Evolutionary conservation across 2,113 vertebrate genomes (phyloP).

Genomic region (Podarcis cretensis): DNA sequence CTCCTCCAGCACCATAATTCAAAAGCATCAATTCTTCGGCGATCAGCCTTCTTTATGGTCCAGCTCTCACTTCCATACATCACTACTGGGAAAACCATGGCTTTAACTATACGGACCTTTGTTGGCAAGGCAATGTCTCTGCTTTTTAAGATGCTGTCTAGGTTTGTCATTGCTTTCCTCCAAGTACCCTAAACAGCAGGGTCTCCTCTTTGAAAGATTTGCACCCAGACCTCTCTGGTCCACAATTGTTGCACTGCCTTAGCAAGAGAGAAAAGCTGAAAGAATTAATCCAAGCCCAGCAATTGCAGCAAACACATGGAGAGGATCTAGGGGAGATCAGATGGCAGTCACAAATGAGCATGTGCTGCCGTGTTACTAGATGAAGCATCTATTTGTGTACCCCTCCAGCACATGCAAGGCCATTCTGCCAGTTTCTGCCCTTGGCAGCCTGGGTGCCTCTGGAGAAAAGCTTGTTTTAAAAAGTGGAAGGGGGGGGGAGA

Average conservation of each 20-base stretch:
- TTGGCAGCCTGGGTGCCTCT: neutral
- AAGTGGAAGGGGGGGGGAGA: neutral
- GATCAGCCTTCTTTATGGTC: too few species aligned
- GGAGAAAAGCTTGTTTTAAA: conserved; percentile 17
- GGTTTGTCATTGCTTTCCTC: too few species aligned
- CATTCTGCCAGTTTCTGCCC: neutral
- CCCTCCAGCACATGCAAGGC: neutral
- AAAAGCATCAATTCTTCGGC: too few species aligned
- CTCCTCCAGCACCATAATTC: too few species aligned
- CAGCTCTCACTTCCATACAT: too few species aligned
- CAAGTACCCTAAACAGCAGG: too few species aligned
- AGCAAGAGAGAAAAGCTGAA: neutral
- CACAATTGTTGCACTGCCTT: neutral
- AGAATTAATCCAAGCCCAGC: neutral
- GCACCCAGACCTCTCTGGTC: too few species aligned
- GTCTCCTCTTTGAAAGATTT: too few species aligned
- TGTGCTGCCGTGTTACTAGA: conserved; percentile 2
- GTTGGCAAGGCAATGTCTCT: too few species aligned
- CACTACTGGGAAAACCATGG: too few species aligned
- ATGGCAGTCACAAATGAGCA: neutral
- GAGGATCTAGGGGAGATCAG: neutral
- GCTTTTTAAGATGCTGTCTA: too few species aligned
- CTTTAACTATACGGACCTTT: too few species aligned
- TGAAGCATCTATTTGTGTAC: neutral
- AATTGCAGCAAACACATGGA: neutral